Evolutionary conservation across 1,140 invertebrate genomes (phyloP), one percentile per base, ranked within the genome.

Genomic region (Drosophila virilis): DNA sequence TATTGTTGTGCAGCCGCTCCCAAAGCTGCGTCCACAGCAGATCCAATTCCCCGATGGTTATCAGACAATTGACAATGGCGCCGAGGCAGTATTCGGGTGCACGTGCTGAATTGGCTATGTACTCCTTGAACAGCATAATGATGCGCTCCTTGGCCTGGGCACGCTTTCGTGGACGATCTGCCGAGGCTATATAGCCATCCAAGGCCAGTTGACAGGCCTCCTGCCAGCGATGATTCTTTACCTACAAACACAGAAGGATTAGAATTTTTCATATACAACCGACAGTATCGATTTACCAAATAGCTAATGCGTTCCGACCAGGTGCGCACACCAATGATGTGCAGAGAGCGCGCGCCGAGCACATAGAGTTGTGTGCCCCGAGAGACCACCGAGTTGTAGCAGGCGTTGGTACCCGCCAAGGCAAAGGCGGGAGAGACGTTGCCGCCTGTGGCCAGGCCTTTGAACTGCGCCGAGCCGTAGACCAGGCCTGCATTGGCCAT

Each of bases 391-490:
- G 98, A 98, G 79, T 98, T 98, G 80, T 98, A 98, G 88, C 97
- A 98, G 7, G 97, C 97, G 80, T 95, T 94, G 92, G 97, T 96
- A 0, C 97, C 97, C 45, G 96, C 96, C 64, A 95, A 92, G 6
- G 91, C 92, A 10, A 92, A 86, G 10, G 92, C 92, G 1, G 91
- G 91, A 2, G 95, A 95, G 1, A 95, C 95, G 67, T 94, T 94
- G 1, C 95, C 95, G 1, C 95, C 95, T 0, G 95, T 94, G 74
- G 95, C 96, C 66, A 97, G 93, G 1, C 97, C 98, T 93, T 99
- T 98, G 88, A 98, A 99, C 93, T 98, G 97, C 78, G 97, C 97
- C 32, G 97, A 97, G 32, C 96, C 95, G 92, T 99, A 99, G 0
- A 98, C 97, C 38, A 99, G 94, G 62, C 97, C 96, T 12, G 97